These are phyloP conservation scores for Lineus longissimus DNA, from an alignment of 1,140 invertebrate genomes.

Conservation along the genomic window DNA sequence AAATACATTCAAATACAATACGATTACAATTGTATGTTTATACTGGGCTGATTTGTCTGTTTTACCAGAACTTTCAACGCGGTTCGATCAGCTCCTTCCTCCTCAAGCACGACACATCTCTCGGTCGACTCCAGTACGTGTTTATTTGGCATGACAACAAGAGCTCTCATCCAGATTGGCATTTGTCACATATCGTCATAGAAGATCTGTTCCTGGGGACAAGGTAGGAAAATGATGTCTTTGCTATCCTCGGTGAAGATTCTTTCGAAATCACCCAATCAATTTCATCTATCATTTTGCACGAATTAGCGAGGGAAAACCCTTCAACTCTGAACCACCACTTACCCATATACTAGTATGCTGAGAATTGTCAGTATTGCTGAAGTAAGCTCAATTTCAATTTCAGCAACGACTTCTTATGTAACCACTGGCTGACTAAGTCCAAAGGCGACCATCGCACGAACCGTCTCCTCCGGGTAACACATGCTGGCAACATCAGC, in stretches of 20 bases:
- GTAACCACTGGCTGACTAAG: slow-evolving; percentile 22
- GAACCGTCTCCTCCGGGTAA: slow-evolving; percentile 19
- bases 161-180: slow-evolving; percentile 16
- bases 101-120: slow-evolving; percentile 11
- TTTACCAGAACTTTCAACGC: slow-evolving; percentile 12
- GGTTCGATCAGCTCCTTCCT: slow-evolving; percentile 8
- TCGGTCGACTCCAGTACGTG: slow-evolving; percentile 2
- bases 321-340: no score
- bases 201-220: neutral
- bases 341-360: no score
- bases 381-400: no score
- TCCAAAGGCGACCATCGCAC: slow-evolving; percentile 17
- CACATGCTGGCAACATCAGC: slow-evolving; percentile 14
- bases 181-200: slow-evolving; percentile 11
- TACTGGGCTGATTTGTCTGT: no score
- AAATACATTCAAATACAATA: no score
- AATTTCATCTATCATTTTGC: no score
- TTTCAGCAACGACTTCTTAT: slow-evolving; percentile 20
- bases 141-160: slow-evolving; percentile 17
- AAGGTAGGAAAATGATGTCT: neutral
- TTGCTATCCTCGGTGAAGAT: no score
- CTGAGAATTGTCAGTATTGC: no score
- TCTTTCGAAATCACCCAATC: no score
- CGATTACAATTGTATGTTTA: no score
- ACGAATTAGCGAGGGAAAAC: no score